These are phyloP conservation scores for Epizoanthus scotinus DNA, from an alignment of 92 coral and sea anemone species.

Conservation along the genomic window DNA sequence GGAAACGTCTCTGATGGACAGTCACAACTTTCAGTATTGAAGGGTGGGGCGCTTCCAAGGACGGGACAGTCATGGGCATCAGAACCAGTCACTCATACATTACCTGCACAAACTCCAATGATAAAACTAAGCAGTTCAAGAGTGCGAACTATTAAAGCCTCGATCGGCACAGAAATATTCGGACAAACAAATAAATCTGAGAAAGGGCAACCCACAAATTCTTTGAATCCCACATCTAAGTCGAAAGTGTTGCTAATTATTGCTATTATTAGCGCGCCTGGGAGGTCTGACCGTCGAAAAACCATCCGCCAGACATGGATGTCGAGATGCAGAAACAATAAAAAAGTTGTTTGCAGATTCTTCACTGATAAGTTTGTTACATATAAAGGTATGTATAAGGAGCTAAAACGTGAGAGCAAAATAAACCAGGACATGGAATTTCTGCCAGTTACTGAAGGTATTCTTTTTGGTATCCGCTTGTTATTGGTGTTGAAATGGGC, in stretches of 20 bases:
- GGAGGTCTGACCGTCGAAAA: conserved; percentile 20
- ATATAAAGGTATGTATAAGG: not conserved
- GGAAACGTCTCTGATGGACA: not conserved
- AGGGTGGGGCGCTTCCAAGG: not conserved
- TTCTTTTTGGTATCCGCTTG: conserved; percentile 33
- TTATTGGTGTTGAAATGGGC: conserved; percentile 34
- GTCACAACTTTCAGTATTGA: not conserved
- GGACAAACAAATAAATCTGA: not conserved
- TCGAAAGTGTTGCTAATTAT: conserved; percentile 10
- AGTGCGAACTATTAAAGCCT: not conserved
- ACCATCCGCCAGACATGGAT: conserved; percentile 34
- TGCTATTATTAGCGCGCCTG: conserved; percentile 27
- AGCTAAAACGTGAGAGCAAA: conserved; percentile 19
- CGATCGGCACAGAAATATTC: too few species aligned
- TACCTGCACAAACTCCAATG: not conserved
- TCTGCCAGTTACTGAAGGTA: conserved; percentile 31
- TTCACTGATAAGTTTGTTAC: conserved; percentile 27
- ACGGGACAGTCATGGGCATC: not conserved
- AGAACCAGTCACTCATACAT: not conserved
- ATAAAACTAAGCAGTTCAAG: not conserved
- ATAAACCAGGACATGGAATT: conserved; percentile 27
- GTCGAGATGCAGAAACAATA: conserved; percentile 21
- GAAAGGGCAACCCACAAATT: not conserved
- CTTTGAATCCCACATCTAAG: too few species aligned
- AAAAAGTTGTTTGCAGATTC: conserved; percentile 24